phyloP scores from a whole-genome alignment of 2,888 invertebrate genomes.

The Graphium colonna region DNA sequence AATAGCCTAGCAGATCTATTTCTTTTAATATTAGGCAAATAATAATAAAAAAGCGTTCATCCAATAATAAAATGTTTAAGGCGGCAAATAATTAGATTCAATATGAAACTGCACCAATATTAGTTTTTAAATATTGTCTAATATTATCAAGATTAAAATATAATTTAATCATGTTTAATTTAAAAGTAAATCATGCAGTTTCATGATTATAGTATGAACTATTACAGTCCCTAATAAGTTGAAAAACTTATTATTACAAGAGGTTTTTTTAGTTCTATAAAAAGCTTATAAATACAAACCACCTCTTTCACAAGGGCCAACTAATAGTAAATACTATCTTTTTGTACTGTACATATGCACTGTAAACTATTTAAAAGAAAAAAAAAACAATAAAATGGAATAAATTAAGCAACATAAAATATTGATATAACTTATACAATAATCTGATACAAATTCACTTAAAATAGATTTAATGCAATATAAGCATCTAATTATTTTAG shows the following conservation, averaged over 20 bases:
- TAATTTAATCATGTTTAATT: neutral
- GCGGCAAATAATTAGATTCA: neutral
- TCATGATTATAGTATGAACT: neutral
- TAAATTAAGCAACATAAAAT: constrained; percentile 73
- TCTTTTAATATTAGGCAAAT: constrained; percentile 32
- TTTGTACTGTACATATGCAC: constrained; percentile 56
- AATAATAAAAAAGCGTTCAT: constrained; percentile 10
- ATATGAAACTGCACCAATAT: neutral
- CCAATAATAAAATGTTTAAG: constrained; percentile 5
- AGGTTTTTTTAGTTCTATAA: neutral
- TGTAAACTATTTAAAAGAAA: constrained; percentile 59
- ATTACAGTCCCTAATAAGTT: neutral
- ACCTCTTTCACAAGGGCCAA: neutral
- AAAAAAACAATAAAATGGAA: constrained; percentile 60
- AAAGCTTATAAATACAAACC: neutral
- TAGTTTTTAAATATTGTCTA: neutral
- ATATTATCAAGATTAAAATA: neutral
- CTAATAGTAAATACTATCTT: constrained; percentile 22
- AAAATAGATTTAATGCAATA: constrained; percentile 23
- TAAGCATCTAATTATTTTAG: constrained; percentile 19
- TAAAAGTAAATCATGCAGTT: neutral
- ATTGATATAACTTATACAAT: constrained; percentile 38
- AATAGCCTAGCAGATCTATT: constrained; percentile 73
- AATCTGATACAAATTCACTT: constrained; percentile 15
- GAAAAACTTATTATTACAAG: neutral